Base-by-base conservation (phyloP, 2,113 vertebrate species). In the Ageneiosus marmoratus region DNA sequence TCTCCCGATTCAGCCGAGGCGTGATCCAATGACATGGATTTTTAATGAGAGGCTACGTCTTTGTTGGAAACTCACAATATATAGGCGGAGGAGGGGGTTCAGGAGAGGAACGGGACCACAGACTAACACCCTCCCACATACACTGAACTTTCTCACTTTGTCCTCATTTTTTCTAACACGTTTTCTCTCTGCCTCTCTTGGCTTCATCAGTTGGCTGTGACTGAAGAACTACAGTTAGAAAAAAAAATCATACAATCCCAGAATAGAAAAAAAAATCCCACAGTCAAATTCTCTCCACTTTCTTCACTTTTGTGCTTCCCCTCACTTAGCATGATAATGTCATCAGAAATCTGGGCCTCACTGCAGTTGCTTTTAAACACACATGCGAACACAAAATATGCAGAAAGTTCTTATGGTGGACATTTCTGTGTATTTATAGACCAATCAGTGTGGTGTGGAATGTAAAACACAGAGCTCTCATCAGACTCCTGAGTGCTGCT, bases 1-100 rank as follows among this genome's bases (percentile, higher is more conserved):
- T 74, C 80, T 77, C 77, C 69, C 48, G 80, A 87, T 86, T 88
- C 86, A 86, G 75, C 46, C 13, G 85, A 88, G 85, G 79, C 85
- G 84, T 86, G 86, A 87, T 88, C 86, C 86, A 82, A 85, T 89
- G 86, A 90, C 86, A 88, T 90, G 87, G 79, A 84, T 86, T 86
- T 87, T 86, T 86, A 87, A 87, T 86, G 83, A 86, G 89, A 85
- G 82, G n/a, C 87, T 77, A 87, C 44, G 83, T 87, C 89, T 89
- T 88, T 88, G 89, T 88, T 85, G 87, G 80, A 60, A 72, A 82
- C 77, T 82, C 86, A 88, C 83, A 89, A 88, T 84, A 77, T 84
- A 56, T 37, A 46, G 51, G 27, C 50, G 70, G 80, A 72, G 58
- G 67, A 72, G 82, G 79, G 80, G 84, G 27, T 75, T 60, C n/a